phyloP scores from a whole-genome alignment of 2,113 vertebrate species.

The Pseudorasbora parva region DNA sequence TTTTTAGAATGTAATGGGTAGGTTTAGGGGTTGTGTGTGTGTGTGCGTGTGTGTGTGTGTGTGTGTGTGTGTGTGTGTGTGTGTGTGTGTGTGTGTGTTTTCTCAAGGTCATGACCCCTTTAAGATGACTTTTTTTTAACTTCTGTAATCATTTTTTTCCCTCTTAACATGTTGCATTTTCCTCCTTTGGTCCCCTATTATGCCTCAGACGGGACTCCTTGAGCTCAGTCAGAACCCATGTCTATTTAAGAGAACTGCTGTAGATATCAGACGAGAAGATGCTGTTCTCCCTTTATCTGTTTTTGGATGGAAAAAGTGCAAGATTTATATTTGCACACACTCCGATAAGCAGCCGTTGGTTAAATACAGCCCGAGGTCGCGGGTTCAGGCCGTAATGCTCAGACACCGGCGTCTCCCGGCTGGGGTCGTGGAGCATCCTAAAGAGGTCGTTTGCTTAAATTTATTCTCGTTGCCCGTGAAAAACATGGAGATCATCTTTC shows the following conservation, averaged over 20 bases:
- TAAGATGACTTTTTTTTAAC: too few species aligned
- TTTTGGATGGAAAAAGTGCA: slow-evolving; percentile 22
- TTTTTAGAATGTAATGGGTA: too few species aligned
- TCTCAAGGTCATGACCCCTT: too few species aligned
- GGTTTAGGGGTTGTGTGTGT: too few species aligned
- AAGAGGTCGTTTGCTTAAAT: slow-evolving; percentile 66
- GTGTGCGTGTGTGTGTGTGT: too few species aligned
- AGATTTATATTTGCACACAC: slow-evolving; percentile 20
- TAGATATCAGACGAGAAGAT: neutral
- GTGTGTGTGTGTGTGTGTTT: too few species aligned
- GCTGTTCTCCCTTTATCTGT: neutral
- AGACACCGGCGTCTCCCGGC: slow-evolving; percentile 48
- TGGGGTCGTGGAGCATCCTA: slow-evolving; percentile 63
- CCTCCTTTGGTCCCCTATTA: neutral
- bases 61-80: too few species aligned
- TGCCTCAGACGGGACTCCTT: neutral
- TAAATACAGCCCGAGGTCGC: slow-evolving; percentile 50
- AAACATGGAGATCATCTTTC: slow-evolving; percentile 69
- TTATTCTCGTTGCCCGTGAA: slow-evolving; percentile 57
- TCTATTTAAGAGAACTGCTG: too few species aligned
- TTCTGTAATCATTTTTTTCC: too few species aligned
- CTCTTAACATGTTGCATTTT: neutral
- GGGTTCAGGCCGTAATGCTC: slow-evolving; percentile 46
- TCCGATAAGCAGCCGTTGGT: slow-evolving; percentile 24
- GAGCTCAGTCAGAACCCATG: neutral